phyloP scores from a whole-genome alignment of 2,797 vertebrate genomes.

The Enteromius thamalakanensis region DNA sequence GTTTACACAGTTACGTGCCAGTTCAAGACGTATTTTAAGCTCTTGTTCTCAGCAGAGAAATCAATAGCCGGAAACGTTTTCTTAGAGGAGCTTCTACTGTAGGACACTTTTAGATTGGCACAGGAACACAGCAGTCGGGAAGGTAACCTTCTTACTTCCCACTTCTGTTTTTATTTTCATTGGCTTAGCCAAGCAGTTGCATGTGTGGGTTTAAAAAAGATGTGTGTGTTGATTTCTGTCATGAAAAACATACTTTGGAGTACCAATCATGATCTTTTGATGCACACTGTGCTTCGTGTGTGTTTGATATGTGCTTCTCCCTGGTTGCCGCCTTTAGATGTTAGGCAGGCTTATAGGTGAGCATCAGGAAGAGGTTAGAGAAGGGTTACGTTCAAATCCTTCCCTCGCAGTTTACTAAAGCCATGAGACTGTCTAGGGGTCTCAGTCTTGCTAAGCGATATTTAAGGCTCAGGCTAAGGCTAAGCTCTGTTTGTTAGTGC shows the following conservation, averaged over 20 bases:
- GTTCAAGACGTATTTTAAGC: constrained; percentile 64
- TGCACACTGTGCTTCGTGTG: constrained; percentile 16
- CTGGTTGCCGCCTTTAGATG: constrained; percentile 4
- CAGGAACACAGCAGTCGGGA: constrained; percentile 13
- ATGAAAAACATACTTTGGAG: constrained; percentile 24
- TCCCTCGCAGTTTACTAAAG: constrained; percentile 7
- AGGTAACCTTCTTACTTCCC: constrained; percentile 28
- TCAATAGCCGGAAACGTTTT: constrained; percentile 65
- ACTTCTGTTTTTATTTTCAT: constrained; percentile 32
- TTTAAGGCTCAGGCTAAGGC: not conserved
- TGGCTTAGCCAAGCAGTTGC: constrained; percentile 2
- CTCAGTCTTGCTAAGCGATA: not conserved
- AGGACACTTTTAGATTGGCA: constrained; percentile 38
- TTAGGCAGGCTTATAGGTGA: constrained; percentile 40
- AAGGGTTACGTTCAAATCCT: constrained; percentile 11
- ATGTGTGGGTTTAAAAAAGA: constrained; percentile 8
- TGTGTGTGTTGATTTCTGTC: constrained; percentile 2
- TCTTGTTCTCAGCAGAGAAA: constrained; percentile 64
- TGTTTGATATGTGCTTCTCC: constrained; percentile 25
- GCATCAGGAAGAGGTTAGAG: constrained; percentile 41
- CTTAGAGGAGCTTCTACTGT: constrained; percentile 27
- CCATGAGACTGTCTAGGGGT: not conserved
- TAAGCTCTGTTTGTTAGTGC: constrained; percentile 14
- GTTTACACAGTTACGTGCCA: constrained; percentile 68
- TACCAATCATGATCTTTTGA: constrained; percentile 34